These are phyloP conservation scores for Gambusia holbrooki DNA, from an alignment of 2,113 vertebrate species.

Conservation along the genomic window DNA sequence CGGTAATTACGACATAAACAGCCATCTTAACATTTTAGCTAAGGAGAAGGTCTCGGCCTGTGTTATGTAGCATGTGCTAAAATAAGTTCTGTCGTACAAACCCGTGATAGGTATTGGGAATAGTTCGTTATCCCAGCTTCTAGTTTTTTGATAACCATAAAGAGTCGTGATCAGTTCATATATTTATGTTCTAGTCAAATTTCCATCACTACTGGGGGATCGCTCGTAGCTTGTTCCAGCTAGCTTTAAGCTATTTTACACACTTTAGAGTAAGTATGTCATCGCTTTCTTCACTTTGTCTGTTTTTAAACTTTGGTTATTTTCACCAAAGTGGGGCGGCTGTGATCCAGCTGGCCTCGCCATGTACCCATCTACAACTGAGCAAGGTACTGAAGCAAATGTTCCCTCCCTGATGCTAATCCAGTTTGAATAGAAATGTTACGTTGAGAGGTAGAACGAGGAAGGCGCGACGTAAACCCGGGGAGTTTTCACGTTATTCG, in stretches of 20 bases:
- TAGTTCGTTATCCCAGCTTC: background rate
- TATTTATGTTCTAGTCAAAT: background rate
- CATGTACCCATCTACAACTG: background rate
- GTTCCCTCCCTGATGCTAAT: background rate
- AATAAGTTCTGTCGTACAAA: background rate
- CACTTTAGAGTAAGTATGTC: slow-evolving; percentile 53
- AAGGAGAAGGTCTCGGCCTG: slow-evolving; percentile 45
- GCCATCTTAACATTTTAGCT: slow-evolving; percentile 2
- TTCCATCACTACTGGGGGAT: slow-evolving; percentile 1
- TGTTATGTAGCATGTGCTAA: background rate
- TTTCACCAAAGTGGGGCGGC: background rate
- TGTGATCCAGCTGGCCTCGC: background rate
- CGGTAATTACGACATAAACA: background rate
- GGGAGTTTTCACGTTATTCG: no score
- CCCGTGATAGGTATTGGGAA: background rate
- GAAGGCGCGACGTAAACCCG: background rate
- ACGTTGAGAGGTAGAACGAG: background rate
- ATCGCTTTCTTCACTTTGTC: slow-evolving; percentile 23
- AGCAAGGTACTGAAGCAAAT: background rate
- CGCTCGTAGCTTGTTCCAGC: slow-evolving; percentile 18
- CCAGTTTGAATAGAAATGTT: background rate
- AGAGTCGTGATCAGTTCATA: background rate
- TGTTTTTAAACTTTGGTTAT: background rate
- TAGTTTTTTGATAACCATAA: background rate
- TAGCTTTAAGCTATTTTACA: slow-evolving; percentile 29